Conservation (phyloP, 2,797 vertebrate species). For the Distichodus sexfasciatus region DNA sequence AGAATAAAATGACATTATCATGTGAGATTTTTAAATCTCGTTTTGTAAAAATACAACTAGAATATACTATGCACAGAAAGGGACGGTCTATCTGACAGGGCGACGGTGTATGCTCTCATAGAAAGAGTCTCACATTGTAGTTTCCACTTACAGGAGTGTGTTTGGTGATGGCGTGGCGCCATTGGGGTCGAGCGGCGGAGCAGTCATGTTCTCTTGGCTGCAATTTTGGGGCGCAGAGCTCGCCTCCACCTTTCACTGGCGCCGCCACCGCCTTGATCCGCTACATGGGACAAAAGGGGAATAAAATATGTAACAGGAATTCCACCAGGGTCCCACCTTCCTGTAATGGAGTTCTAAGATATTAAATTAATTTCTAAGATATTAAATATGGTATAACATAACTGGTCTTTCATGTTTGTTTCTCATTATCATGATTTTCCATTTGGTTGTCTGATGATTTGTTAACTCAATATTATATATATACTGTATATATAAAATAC, state of each 20-base stretch:
- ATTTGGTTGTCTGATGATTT: too few relatives aligned
- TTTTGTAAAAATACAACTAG: slow-evolving; percentile 86
- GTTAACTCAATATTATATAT: too few relatives aligned
- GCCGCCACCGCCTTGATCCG: slow-evolving; percentile 92
- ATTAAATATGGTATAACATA: too few relatives aligned
- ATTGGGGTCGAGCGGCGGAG: slow-evolving; percentile 84
- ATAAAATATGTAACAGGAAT: too few relatives aligned
- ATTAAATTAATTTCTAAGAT: too few relatives aligned
- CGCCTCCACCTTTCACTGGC: slow-evolving; percentile 82
- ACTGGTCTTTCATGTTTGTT: too few relatives aligned
- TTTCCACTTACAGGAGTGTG: slow-evolving; percentile 96
- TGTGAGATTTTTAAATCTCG: slow-evolving; percentile 66
- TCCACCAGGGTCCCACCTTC: too few relatives aligned
- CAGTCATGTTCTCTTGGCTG: slow-evolving; percentile 80
- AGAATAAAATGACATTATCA: slow-evolving; percentile 58
- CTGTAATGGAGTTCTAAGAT: too few relatives aligned
- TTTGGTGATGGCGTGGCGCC: slow-evolving; percentile 85
- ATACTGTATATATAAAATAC: too few relatives aligned
- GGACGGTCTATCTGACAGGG: slow-evolving; percentile 71
- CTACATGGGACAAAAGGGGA: too few relatives aligned
- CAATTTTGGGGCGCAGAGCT: slow-evolving; percentile 82
- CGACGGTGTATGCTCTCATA: too few relatives aligned
- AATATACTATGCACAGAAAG: slow-evolving; percentile 87
- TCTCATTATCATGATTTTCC: too few relatives aligned
- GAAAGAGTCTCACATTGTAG: slow-evolving; percentile 93